These are phyloP conservation scores for Corythornis madagascariensis DNA, from an alignment of 2,113 vertebrate species.

Conservation along the genomic window DNA sequence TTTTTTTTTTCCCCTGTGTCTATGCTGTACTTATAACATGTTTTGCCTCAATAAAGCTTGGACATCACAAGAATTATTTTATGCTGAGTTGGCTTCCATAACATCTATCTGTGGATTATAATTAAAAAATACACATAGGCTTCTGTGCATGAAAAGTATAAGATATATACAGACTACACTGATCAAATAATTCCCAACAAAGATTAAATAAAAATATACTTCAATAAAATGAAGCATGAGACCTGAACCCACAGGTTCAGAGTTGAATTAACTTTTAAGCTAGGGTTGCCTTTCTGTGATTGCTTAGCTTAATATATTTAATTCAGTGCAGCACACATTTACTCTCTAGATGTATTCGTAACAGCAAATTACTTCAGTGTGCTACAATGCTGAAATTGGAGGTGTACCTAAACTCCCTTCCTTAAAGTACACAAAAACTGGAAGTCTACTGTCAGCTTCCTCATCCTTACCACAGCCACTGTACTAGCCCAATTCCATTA, in stretches of 20 bases:
- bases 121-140: not conserved
- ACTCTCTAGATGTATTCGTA: not conserved
- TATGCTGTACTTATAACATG: not conserved
- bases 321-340: constrained; percentile 3
- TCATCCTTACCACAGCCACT: not conserved
- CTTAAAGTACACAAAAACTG: not conserved
- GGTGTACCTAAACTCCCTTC: not conserved
- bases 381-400: not conserved
- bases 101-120: not conserved
- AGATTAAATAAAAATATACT: constrained; percentile 1
- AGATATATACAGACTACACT: not conserved
- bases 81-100: not conserved
- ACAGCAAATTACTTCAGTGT: not conserved
- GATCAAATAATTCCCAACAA: not conserved
- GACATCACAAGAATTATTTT: not conserved
- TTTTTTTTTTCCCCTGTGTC: not conserved
- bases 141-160: not conserved
- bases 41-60: not conserved
- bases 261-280: constrained; percentile 25
- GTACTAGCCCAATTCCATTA: not conserved
- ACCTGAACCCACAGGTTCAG: not conserved
- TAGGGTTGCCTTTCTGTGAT: not conserved
- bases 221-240: not conserved
- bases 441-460: not conserved
- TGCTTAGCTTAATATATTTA: constrained; percentile 29